phyloP scores from a whole-genome alignment of 2,888 invertebrate genomes.

The Aethes cnicana region DNA sequence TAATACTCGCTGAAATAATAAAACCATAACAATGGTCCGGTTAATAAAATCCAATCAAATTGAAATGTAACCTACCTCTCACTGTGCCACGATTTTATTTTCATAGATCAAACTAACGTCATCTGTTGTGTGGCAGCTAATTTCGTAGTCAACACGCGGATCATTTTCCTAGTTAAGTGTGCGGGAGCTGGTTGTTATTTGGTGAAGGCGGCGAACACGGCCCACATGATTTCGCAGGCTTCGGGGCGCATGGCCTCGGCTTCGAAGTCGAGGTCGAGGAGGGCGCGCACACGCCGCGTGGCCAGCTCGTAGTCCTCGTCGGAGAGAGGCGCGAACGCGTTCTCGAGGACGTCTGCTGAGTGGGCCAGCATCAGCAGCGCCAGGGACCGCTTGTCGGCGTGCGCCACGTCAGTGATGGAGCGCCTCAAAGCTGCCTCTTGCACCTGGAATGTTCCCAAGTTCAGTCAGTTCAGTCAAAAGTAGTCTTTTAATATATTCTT shows the following conservation, averaged over 20 bases:
- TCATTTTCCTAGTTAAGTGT: no score
- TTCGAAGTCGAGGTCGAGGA: constrained; percentile 98
- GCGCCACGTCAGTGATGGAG: constrained; percentile 98
- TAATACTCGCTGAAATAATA: no score
- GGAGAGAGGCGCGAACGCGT: constrained; percentile 98
- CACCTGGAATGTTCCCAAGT: constrained; percentile 81
- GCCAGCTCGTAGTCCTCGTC: constrained; percentile 99
- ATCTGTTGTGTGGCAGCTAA: no score
- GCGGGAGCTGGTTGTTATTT: constrained; percentile 89
- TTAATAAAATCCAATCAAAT: no score
- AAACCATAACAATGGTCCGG: no score
- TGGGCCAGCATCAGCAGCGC: constrained; percentile 97
- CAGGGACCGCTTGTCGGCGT: constrained; percentile 97
- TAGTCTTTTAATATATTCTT: no score
- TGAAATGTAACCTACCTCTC: no score
- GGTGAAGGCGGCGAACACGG: constrained; percentile 98
- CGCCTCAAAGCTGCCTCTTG: constrained; percentile 98
- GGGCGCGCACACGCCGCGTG: constrained; percentile 97
- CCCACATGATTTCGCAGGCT: constrained; percentile 98
- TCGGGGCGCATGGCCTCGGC: constrained; percentile 95
- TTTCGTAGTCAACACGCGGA: no score
- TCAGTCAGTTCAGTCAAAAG: not conserved
- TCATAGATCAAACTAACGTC: no score
- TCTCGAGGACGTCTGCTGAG: constrained; percentile 99
- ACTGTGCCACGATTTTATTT: no score